phyloP scores from a whole-genome alignment of 2,797 vertebrate genomes.

The Oceanodroma leucorhoa region DNA sequence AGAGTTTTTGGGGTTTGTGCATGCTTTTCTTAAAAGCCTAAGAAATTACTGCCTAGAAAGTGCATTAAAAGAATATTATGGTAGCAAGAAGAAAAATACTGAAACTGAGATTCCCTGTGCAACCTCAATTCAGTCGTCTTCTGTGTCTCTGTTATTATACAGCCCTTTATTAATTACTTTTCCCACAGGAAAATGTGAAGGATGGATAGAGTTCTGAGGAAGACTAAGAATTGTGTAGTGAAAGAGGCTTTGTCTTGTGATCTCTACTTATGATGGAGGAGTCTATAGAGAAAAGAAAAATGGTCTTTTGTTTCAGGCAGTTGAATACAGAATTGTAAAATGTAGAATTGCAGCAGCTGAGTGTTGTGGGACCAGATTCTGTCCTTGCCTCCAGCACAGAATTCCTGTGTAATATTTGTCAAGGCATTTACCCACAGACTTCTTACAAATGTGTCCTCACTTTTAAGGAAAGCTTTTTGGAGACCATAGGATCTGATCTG shows the following conservation, averaged over 20 bases:
- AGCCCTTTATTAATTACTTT: conserved; percentile 54
- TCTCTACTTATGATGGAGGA: conserved; percentile 40
- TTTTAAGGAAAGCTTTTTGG: neutral
- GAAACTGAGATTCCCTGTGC: conserved; percentile 2
- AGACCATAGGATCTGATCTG: neutral
- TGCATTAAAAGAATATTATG: neutral
- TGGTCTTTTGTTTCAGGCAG: conserved; percentile 51
- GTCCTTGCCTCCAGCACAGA: conserved; percentile 21
- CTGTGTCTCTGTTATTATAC: neutral
- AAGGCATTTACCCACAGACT: neutral
- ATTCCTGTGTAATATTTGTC: conserved; percentile 3
- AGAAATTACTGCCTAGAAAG: neutral
- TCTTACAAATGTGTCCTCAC: neutral
- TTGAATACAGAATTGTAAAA: conserved; percentile 54
- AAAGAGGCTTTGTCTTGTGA: conserved; percentile 60
- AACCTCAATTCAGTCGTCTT: neutral
- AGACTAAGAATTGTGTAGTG: conserved; percentile 18
- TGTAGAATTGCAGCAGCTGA: conserved; percentile 12
- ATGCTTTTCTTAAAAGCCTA: neutral
- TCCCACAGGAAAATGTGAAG: conserved; percentile 60
- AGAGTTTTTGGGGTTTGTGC: neutral
- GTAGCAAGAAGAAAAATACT: neutral
- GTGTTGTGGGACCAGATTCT: conserved; percentile 19
- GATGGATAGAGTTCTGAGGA: conserved; percentile 53
- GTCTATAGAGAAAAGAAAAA: conserved; percentile 50